phyloP scores from a whole-genome alignment of 2,888 invertebrate genomes.

The Lithophane ornitopus region DNA sequence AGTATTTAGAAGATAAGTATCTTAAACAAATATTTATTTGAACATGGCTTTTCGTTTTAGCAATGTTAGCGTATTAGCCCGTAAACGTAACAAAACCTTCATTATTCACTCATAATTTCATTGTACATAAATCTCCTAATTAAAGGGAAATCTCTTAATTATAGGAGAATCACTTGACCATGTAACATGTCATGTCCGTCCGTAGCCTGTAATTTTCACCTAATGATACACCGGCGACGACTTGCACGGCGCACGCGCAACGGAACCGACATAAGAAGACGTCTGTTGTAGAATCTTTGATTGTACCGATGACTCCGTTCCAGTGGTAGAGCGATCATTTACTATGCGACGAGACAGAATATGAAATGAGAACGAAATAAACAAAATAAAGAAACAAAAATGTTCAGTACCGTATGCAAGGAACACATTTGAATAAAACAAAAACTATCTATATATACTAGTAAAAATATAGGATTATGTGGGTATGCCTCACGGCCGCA shows the following conservation, averaged over 20 bases:
- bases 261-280: neutral
- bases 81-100: neutral
- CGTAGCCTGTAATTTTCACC: constrained; percentile 44
- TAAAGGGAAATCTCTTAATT: constrained; percentile 26
- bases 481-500: too few relatives aligned
- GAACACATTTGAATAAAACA: too few relatives aligned
- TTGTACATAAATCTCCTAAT: neutral
- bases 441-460: too few relatives aligned
- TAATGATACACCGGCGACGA: constrained; percentile 10
- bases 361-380: neutral
- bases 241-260: neutral
- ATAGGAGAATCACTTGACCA: constrained; percentile 20
- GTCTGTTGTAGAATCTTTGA: constrained; percentile 39
- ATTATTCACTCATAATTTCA: neutral
- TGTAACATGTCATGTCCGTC: constrained; percentile 2
- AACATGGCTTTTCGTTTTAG: neutral
- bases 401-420: too few relatives aligned
- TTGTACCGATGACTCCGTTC: constrained; percentile 29
- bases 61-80: neutral
- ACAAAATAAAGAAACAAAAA: too few relatives aligned
- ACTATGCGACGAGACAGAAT: neutral
- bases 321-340: constrained; percentile 11
- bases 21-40: neutral
- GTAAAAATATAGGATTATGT: too few relatives aligned
- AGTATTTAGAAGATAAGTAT: constrained; percentile 1